Base-by-base conservation (phyloP, 37 sponge, comb jelly and placozoan species). In the Spongia lamella region DNA sequence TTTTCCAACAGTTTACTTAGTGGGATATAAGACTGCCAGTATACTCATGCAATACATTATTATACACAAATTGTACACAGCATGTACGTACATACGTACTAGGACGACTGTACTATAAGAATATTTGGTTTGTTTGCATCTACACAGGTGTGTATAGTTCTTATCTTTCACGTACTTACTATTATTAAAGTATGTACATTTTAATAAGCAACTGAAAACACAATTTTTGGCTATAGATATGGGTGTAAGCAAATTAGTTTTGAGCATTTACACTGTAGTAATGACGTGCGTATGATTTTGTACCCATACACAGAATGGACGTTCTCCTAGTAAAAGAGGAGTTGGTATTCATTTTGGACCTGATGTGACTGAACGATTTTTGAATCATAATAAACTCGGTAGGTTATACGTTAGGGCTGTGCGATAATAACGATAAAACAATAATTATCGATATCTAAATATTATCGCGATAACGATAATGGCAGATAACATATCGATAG, bases 271-370 rank as follows among this genome's bases (percentile, higher is more conserved):
- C 24, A 9, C 20, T 26, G 20, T n/a, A n/a, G 21, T n/a, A 60
- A 17, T 60, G 27, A 60, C 24, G 14, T 17, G 24, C n/a, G 3
- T 3, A 25, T n/a, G n/a, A n/a, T n/a, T n/a, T n/a, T 69, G 17
- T 51, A 69, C 26, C 54, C 63, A 17, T 47, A 13, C 67, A 49
- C 73, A 90, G 83, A 56, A 38, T 38, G 99, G 95, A 27, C 75
- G 95, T 0, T 80, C 88, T 34, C 79, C 90, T 6, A 94, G 95
- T 58, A 98, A 98, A 53, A 67, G 99, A 80, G 99, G 99, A 7
- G 95, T 92, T 0, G 99, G 95, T 1, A 70, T 90, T 16, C 99
- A 98, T 77, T 98, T 98, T 81, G 99, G 99, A 40, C 99, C 99
- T 1, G 82, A 98, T 54, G 79, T 98, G 14, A 98, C 99, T 1